Evolutionary conservation across 2,888 invertebrate genomes (phyloP), one percentile per base, ranked within the genome.

Genomic region (Artemia sp.): DNA sequence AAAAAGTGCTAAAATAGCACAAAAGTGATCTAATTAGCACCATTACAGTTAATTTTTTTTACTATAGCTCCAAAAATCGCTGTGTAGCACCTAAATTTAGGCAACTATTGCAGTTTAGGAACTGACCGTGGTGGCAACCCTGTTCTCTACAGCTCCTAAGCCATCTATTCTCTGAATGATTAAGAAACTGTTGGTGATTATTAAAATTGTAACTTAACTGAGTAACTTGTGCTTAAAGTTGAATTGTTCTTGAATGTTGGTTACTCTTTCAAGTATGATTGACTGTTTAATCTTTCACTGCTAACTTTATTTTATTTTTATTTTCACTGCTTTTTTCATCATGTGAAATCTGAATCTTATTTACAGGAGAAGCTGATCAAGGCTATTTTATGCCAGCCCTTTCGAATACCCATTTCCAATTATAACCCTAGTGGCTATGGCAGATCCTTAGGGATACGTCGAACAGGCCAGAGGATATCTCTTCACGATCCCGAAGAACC

Each of bases 401-500:
- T 95, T 77, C 89, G 90, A 81, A 89, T 94, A 51, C 96, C 96
- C 0, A 88, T 96, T 71, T 86, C 90, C 1, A 91, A 93, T 76
- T 96, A 95, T 80, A 83, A 86, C 52, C 82, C 84, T 38, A 85
- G 85, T 10, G 84, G 84, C 75, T 84, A 85, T 12, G 83, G 85
- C 71, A 85, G 89, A 77, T 86, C 87, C 73, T 82, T 97, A 70
- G 97, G 96, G 0, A 83, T 94, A 75, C 81, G 81, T 75, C 82
- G 82, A 78, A 84, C 74, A 78, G 86, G 79, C 4, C 81, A 81
- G 12, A 78, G 84, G 73, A 83, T 87, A 73, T 82, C 96, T 0
- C 79, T 97, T 11, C 91, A 93, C 77, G 96, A 96, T 80, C 96
- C 96, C 0, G 85, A 86, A 74, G 93, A 89, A 75, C 91, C 92